Conservation (phyloP, 2,888 invertebrate species). For the Hirtodrosophila duncani region DNA sequence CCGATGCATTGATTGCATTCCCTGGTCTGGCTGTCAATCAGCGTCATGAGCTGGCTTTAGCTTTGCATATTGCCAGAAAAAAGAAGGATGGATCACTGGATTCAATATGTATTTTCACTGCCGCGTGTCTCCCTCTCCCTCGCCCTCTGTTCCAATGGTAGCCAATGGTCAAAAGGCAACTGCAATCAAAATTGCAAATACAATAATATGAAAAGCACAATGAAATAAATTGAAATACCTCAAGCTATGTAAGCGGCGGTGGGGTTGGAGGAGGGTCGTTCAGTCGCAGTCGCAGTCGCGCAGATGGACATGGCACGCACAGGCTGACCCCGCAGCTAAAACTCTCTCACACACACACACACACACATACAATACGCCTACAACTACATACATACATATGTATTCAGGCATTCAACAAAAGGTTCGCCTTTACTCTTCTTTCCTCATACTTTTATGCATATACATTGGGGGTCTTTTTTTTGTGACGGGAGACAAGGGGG, state of each 20-base stretch:
- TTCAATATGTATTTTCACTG: slow-evolving; percentile 54
- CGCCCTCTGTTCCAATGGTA: slow-evolving; percentile 24
- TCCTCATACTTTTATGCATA: background rate
- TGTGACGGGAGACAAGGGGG: slow-evolving; percentile 47
- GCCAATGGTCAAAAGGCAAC: slow-evolving; percentile 58
- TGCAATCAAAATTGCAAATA: slow-evolving; percentile 72
- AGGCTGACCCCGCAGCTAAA: slow-evolving; percentile 29
- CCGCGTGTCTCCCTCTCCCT: slow-evolving; percentile 27
- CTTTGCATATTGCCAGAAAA: no score
- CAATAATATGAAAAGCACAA: slow-evolving; percentile 73
- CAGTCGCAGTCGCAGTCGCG: slow-evolving; percentile 8
- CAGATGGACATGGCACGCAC: slow-evolving; percentile 35
- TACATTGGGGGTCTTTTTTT: slow-evolving; percentile 12
- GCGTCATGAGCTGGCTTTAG: no score
- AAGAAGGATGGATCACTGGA: no score
- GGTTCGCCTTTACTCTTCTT: slow-evolving; percentile 18
- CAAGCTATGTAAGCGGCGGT: slow-evolving; percentile 69
- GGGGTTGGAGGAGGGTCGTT: no score
- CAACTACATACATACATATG: slow-evolving; percentile 5
- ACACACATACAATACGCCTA: slow-evolving; percentile 8
- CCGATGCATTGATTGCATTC: slow-evolving; percentile 31
- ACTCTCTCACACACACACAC: no score
- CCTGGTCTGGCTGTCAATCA: slow-evolving; percentile 28
- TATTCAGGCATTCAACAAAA: slow-evolving; percentile 21
- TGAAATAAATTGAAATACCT: slow-evolving; percentile 73